phyloP scores from a whole-genome alignment of 1,140 invertebrate species.

The Phocides pigmalion region DNA sequence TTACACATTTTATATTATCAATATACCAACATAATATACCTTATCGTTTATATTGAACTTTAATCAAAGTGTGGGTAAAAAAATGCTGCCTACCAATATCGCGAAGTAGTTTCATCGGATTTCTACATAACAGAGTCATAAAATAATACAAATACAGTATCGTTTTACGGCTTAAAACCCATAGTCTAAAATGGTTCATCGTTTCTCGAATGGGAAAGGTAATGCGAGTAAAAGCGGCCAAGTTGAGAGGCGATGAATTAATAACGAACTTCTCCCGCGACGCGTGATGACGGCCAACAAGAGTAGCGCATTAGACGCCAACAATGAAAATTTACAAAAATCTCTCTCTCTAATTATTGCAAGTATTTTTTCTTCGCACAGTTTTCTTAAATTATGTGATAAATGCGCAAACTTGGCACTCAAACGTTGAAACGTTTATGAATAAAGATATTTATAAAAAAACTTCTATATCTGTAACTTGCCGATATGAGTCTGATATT shows the following conservation, averaged over 20 bases:
- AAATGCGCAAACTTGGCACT: constrained; percentile 30
- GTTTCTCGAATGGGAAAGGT: constrained; percentile 54
- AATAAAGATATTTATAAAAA: constrained; percentile 14
- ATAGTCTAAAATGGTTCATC: constrained; percentile 45
- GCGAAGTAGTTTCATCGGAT: no score
- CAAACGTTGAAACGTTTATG: constrained; percentile 11
- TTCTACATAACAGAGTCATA: no score
- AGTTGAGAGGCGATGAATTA: constrained; percentile 77
- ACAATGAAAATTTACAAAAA: constrained; percentile 67
- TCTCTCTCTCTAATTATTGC: constrained; percentile 63
- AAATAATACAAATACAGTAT: no score
- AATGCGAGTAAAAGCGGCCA: constrained; percentile 61
- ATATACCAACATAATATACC: no score
- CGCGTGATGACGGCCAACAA: constrained; percentile 81
- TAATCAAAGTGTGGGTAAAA: no score
- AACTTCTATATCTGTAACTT: constrained; percentile 7
- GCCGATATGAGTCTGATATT: no score
- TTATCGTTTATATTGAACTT: no score
- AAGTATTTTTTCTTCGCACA: constrained; percentile 50
- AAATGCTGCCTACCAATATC: no score
- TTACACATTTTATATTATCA: no score
- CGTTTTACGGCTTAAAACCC: constrained; percentile 32
- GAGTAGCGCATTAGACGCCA: constrained; percentile 79
- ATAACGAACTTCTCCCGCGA: constrained; percentile 80
- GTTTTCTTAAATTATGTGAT: constrained; percentile 48